Evolutionary conservation across 2,888 invertebrate genomes (phyloP), one percentile per base, ranked within the genome.

Genomic region (Dysmachus trigonus): DNA sequence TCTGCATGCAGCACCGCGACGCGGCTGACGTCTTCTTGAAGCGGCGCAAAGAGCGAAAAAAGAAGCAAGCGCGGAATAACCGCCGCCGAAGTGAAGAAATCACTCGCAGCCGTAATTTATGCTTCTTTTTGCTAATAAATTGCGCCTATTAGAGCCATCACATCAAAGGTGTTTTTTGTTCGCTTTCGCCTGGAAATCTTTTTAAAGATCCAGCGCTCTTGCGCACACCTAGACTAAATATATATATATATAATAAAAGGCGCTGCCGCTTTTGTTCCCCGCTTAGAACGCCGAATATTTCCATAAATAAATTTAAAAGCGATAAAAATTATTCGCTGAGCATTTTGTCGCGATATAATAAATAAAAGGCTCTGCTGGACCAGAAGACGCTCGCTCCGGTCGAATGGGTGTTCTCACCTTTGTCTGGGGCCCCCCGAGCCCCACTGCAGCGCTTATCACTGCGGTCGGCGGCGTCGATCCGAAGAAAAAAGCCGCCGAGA

Each of bases 241-340:
- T 31, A 22, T 31, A 31, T 31, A n/a, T n/a, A n/a, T n/a, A n/a
- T n/a, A n/a, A n/a, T n/a, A n/a, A 77, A 41, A 41, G 27, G 15
- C 15, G 22, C 47, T 77, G 15, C n/a, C 47, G 27, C 15, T 30
- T 30, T 77, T 35, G 30, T 35, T 47, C n/a, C 13, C 6, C 22
- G 47, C 30, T 47, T 47, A 77, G 77, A 77, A 77, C 47, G 77
- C 77, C 47, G 22, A 41, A 77, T 27, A 77, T 77, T 77, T 77
- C 77, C 47, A 77, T 47, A 77, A 22, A 77, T 77, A 77, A 77
- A 77, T 77, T 77, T 47, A 77, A 77, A 77, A 77, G 77, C 77
- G 77, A 77, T 77, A 77, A 77, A 77, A 77, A 77, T 77, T 77
- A 77, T 77, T 77, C 77, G 77, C 27, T 77, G 47, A 77, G 77